Conservation (phyloP, 2,888 invertebrate species). For the Rhorus exstirpatorius region DNA sequence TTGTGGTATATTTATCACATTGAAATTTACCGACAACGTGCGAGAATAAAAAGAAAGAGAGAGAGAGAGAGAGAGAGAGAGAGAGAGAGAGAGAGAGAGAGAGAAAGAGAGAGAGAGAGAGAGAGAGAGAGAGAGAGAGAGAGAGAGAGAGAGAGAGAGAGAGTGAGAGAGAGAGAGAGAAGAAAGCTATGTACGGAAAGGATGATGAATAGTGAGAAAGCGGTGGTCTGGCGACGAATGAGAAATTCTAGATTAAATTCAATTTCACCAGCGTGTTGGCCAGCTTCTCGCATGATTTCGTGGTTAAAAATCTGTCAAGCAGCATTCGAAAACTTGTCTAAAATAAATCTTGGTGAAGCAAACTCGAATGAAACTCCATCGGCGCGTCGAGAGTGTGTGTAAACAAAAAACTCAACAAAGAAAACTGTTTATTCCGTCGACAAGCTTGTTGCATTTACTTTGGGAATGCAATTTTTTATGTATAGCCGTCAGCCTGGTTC, state of each 20-base stretch:
- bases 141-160: no score
- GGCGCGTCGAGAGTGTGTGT: background rate
- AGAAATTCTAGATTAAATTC: conserved; percentile 28
- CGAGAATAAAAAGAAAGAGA: no score
- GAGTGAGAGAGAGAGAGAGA: background rate
- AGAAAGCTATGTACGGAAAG: background rate
- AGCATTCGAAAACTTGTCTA: background rate
- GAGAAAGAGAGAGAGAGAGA: no score
- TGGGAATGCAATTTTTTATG: conserved; percentile 20
- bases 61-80: no score
- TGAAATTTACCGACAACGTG: background rate
- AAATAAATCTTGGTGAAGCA: background rate
- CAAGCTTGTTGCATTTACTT: background rate
- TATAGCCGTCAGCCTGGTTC: background rate
- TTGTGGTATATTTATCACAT: background rate
- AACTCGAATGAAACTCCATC: background rate
- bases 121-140: no score
- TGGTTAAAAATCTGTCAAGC: background rate
- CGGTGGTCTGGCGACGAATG: background rate
- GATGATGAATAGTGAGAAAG: conserved; percentile 7
- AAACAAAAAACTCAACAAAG: conserved; percentile 13
- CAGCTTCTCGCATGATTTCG: conserved; percentile 10
- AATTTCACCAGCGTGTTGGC: conserved; percentile 8
- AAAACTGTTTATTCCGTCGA: conserved; percentile 25
- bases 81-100: no score